Base-by-base conservation (phyloP, 23 tunicate genomes). In the Diplosoma virens region DNA sequence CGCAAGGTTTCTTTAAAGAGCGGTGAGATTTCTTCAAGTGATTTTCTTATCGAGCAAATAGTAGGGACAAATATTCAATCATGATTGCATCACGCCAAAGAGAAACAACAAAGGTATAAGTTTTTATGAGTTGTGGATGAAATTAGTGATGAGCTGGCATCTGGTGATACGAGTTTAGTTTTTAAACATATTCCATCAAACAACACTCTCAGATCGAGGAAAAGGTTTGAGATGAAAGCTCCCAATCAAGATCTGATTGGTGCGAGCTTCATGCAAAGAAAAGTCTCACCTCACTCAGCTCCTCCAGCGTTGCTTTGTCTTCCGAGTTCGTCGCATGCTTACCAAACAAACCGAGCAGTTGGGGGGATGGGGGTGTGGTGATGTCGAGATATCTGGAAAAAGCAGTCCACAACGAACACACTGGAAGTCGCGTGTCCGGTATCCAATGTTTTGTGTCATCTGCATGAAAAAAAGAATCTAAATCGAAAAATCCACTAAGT, bases 301-400 rank as follows among this genome's bases (percentile, higher is more conserved):
- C 59, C 14, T 64, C 25, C 16, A 88, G 80, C 46, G 48, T 37
- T 22, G 30, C 21, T 32, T 67, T 82, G 30, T 88, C 84, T 32
- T 79, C 41, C 0, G 69, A 63, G 65, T 88, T 72, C 0, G 66
- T 30, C 11, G 87, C 84, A 34, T 69, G 60, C 25, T 82, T 80
- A 26, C 88, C 81, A 45, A 88, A 71, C 28, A 82, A 24, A 16
- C 69, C 70, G 25, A 88, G 73, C 53, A 88, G 11, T 60, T 67
- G 76, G 26, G 84, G 88, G 59, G 80, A 60, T 24, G 95, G 95
- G 25, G 90, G 87, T 21, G 88, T 69, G 2, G 81, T 77, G 32
- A 88, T 88, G 70, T 88, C 95, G 0, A 88, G 46, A 48, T 67
- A 88, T 53, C 84, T 34, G 6, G 75, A 70, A 25, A 88, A 82